phyloP scores from a whole-genome alignment of 2,113 vertebrate genomes.

The Trichechus manatus region DNA sequence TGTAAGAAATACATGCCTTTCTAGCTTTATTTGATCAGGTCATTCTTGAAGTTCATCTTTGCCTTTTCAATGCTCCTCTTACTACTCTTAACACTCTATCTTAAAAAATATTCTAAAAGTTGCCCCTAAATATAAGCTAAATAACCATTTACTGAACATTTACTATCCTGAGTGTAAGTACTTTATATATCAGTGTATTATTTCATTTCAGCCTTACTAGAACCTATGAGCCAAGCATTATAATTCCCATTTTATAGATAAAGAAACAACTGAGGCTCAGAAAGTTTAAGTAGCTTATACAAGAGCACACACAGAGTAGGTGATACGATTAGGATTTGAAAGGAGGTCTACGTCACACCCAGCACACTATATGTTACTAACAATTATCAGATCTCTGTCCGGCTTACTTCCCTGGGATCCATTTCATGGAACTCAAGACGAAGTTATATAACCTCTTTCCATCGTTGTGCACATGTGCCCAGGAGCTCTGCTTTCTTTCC shows the following conservation, averaged over 20 bases:
- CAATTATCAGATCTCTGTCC: neutral
- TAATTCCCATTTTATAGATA: neutral
- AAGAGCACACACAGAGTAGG: neutral
- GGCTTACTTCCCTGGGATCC: neutral
- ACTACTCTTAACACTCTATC: neutral
- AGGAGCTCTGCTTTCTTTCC: neutral
- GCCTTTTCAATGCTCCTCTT: neutral
- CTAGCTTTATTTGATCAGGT: neutral
- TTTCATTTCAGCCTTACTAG: neutral
- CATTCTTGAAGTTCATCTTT: neutral
- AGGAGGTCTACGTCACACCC: neutral
- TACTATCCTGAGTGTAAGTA: neutral
- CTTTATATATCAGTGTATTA: neutral
- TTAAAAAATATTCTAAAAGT: neutral
- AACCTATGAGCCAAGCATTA: neutral
- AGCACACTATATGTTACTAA: neutral
- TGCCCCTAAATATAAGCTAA: neutral
- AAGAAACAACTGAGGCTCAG: neutral
- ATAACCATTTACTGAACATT: neutral
- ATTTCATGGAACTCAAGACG: neutral
- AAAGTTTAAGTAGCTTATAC: neutral
- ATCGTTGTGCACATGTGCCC: neutral
- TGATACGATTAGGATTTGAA: neutral
- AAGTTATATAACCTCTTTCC: neutral
- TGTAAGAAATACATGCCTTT: neutral